Evolutionary conservation across 2,113 vertebrate species (phyloP), one percentile per base, ranked within the genome.

Genomic region (Sminthopsis crassicaudata): DNA sequence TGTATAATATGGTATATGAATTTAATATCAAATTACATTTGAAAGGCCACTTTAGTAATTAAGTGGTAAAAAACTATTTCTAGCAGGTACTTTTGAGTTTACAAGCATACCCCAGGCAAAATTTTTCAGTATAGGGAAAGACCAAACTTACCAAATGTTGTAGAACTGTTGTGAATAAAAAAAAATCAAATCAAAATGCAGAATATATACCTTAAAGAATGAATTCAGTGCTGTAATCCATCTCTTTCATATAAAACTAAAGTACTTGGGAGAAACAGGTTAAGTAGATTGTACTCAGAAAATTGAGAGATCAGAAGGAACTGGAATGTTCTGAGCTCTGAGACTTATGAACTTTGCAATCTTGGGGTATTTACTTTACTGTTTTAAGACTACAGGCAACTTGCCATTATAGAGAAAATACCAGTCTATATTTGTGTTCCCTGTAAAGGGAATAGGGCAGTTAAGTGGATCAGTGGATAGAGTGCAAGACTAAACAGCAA

Each of bases 1-100:
- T 46, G 54, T 91, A 94, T 90, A 96, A 97, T 93, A 98, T 76
- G 95, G 95, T 95, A 97, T 91, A 96, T 16, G 95, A 96, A 95
- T 97, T 97, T 97, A 97, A 97, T 98, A 92, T 96, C 90, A 95
- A 50, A 24, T 96, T 97, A 95, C 67, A 51, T 93, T 97, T 96
- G 88, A 97, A 98, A 93, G 91, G 25, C 46, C 42, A 94, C 97
- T 98, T 98, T 94, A 96, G 48, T 96, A 97, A 90, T 55, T 96
- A 91, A 98, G 54, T 48, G 48, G 93, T 97, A 91, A 97, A 97
- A 48, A 97, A 97, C 91, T 92, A 98, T 97, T 96, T 96, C 93
- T 96, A 97, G 89, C 90, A 98, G 90, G 94, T 97, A 93, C 88
- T 94, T 97, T 91, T 93, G 92, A 93, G 46, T 60, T 97, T 95